Evolutionary conservation across 2,888 invertebrate genomes (phyloP), one percentile per base, ranked within the genome.

Genomic region (Mythimna albipuncta): DNA sequence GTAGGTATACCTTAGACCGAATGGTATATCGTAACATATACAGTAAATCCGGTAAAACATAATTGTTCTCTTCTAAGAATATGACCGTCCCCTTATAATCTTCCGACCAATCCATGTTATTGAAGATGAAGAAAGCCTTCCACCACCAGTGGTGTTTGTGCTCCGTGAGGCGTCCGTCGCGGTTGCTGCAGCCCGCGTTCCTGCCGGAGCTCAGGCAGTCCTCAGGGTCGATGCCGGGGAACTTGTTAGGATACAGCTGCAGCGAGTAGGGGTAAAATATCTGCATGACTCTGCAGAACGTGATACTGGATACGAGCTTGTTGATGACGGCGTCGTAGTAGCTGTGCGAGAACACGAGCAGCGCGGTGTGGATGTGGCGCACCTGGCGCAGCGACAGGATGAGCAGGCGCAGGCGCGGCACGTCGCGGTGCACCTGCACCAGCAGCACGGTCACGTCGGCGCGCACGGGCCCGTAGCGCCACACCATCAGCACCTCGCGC

Each of bases 71-170:
- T 62, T 91, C 89, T 16, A 93, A 75, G 68, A 93, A 93, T 26
- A 92, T 64, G 2, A 91, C 91, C 6, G 87, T 79, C 6, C 88
- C 89, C 6, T 71, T 81, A 64, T 87, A 85, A 2, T 19, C 41
- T 2, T 62, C 54, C 6, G 88, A 81, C 87, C 88, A 87, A 16
- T 81, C 78, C 58, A 88, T 54, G 11, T 64, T 69, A 32, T 86
- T 83, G 73, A 93, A 93, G n/a, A 93, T 83, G 58, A 87, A 87
- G 75, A 87, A 82, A 2, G 89, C 92, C 59, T 86, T 91, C 93
- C 93, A 93, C 93, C 93, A 93, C 93, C 93, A 93, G 81, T 93
- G 93, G 62, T 91, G 92, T 77, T 93, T 93, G 74, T 79, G 80
- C 80, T 93, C 89, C 3, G 86, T 72, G 54, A 72, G 79, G 16